Conservation (phyloP, 1,140 invertebrate species). For the Drosophila albomicans region DNA sequence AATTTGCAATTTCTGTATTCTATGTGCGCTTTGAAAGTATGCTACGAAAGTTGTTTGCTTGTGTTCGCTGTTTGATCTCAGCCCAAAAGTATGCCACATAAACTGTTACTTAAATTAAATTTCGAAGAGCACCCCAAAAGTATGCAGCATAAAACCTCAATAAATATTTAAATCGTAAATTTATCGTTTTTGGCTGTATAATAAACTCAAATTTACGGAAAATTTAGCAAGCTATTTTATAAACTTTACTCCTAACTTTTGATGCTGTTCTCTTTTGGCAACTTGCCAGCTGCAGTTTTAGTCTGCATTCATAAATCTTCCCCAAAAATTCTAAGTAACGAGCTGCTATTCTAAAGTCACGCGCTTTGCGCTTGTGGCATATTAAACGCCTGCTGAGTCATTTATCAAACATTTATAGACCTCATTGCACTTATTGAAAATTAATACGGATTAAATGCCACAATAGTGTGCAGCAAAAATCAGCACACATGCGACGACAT, state of each 20-base stretch:
- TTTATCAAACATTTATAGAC: constrained; percentile 76
- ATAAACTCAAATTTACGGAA: neutral
- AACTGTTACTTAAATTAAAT: neutral
- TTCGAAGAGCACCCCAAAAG: neutral
- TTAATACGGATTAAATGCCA: constrained; percentile 77
- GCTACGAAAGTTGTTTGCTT: neutral
- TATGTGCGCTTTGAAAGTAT: neutral
- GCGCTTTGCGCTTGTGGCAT: constrained; percentile 36
- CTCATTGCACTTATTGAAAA: constrained; percentile 79
- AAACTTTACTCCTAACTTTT: neutral
- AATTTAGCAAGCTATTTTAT: neutral
- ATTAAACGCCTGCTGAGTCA: constrained; percentile 51
- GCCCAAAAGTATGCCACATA: constrained; percentile 8
- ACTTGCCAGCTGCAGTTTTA: neutral
- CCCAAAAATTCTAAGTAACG: constrained; percentile 42
- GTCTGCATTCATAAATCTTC: neutral
- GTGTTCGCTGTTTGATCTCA: neutral
- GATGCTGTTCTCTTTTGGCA: neutral
- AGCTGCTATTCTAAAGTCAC: constrained; percentile 40
- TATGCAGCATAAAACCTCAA: constrained; percentile 15
- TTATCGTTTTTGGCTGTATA: too few species aligned
- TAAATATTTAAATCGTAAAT: neutral
- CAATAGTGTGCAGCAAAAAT: constrained; percentile 72
- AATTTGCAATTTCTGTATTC: neutral
- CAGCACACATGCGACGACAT: constrained; percentile 67